Evolutionary conservation across 2,797 vertebrate species (phyloP).

Genomic region (Myotis planiceps): DNA sequence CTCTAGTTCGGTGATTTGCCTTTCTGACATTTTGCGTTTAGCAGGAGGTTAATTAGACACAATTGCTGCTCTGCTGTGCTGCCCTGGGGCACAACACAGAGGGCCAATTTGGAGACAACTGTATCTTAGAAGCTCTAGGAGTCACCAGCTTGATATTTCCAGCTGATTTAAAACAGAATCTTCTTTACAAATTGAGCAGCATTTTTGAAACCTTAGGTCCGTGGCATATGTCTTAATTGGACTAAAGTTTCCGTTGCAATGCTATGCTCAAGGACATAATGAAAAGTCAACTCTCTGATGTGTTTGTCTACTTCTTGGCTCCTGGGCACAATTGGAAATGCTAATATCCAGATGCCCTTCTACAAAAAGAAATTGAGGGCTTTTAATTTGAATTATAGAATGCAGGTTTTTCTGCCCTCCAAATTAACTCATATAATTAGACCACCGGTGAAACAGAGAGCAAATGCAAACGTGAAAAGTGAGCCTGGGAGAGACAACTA

Average conservation of each 20-base stretch:
- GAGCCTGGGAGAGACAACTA: neutral
- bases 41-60: constrained; percentile 85
- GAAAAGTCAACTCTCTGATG: constrained; percentile 59
- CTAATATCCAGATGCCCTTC: constrained; percentile 58
- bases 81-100: constrained; percentile 70
- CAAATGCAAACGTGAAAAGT: neutral
- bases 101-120: constrained; percentile 76
- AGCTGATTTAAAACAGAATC: constrained; percentile 72
- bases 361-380: constrained; percentile 12
- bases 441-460: neutral
- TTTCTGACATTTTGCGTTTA: constrained; percentile 82
- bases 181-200: constrained; percentile 67
- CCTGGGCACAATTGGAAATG: constrained; percentile 63
- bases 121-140: constrained; percentile 76
- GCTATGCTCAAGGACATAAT: constrained; percentile 71
- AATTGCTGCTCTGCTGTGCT: constrained; percentile 69
- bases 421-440: constrained; percentile 25
- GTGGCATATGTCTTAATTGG: constrained; percentile 66
- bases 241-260: constrained; percentile 67
- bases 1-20: constrained; percentile 67
- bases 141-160: constrained; percentile 75
- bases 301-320: constrained; percentile 66
- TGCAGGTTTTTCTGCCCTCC: neutral
- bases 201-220: constrained; percentile 64
- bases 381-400: constrained; percentile 50